These are phyloP conservation scores for Epinephelus lanceolatus DNA, from an alignment of 2,113 vertebrate species.

Conservation along the genomic window DNA sequence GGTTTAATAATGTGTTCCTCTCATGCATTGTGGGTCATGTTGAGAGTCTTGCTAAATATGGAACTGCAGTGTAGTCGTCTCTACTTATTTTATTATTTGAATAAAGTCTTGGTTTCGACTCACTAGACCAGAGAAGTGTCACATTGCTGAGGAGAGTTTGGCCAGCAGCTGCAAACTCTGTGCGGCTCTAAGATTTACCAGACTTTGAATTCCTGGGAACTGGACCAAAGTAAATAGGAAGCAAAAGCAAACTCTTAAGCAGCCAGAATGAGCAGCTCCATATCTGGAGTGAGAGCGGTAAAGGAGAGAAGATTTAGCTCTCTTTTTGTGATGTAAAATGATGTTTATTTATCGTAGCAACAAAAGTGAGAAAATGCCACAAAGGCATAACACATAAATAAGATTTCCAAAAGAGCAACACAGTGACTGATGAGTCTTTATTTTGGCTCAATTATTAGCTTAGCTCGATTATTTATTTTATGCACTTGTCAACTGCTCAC, in stretches of 20 bases:
- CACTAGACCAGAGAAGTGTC: conserved; percentile 11
- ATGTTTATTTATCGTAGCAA: conserved; percentile 33
- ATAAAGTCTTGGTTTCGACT: background rate
- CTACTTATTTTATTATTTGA: conserved; percentile 13
- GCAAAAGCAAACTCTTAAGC: conserved; percentile 38
- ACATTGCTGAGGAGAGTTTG: conserved; percentile 41
- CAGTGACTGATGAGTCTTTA: conserved; percentile 9
- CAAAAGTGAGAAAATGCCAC: conserved; percentile 22
- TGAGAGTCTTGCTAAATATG: conserved; percentile 26
- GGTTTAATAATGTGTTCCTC: conserved; percentile 33
- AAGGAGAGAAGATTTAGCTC: background rate
- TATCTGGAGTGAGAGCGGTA: conserved; percentile 55
- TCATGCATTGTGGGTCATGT: background rate
- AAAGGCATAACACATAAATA: background rate
- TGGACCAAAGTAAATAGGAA: conserved; percentile 64
- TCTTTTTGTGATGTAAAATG: background rate
- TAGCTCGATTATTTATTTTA: conserved; percentile 19
- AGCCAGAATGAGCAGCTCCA: conserved; percentile 36
- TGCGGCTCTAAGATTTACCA: conserved; percentile 37
- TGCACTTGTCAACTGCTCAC: conserved; percentile 17
- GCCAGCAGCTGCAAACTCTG: conserved; percentile 29
- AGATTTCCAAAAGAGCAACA: background rate
- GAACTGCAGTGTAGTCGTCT: background rate
- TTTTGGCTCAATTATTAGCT: conserved; percentile 29
- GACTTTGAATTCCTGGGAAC: conserved; percentile 56